Evolutionary conservation across 1,140 invertebrate species (phyloP), one percentile per base, ranked within the genome.

Genomic region (Spodoptera litura): DNA sequence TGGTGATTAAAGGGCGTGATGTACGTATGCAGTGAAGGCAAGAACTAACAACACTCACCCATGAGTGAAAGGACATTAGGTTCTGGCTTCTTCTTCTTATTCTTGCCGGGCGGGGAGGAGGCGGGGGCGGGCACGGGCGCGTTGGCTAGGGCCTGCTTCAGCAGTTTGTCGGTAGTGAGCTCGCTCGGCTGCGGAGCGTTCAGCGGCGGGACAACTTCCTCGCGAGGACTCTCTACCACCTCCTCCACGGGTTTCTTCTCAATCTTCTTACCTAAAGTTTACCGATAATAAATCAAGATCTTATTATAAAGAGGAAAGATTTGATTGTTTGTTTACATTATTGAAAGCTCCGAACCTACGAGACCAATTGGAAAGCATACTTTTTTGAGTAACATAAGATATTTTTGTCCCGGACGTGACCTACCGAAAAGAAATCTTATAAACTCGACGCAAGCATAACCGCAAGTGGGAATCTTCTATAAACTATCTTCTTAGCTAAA

Each of bases 41-140:
- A 20, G 70, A 44, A 53, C 27, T 12, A 71, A 80, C 71, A 66
- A 78, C n/a, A 75, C 85, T 85, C 58, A 93, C 88, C 89, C 81
- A 91, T 94, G 68, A 95, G 86, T 78, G 95, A 89, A 13, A 95
- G 89, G 31, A 95, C 91, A 80, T 95, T 94, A 8, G 92, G 88
- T 49, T 94, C 93, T 0, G 89, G 51, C 62, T 94, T 89, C 79
- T 95, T 95, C 85, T 95, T 95, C 91, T 95, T 95, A 83, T 89
- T 89, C 83, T 94, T 95, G 64, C 87, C 82, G 61, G 12, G 85
- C 25, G 87, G 86, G 2, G 88, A 87, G 2, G 91, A 88, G 27
- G 15, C 55, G 11, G 74, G 78, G 13, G 86, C 78, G 9, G 84
- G 76, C 9, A 83, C 66, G 51, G 84, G 76, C 9, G 84, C 66